Evolutionary conservation across 2,888 invertebrate genomes (phyloP), one percentile per base, ranked within the genome.

Genomic region (Odontomyia ornata): DNA sequence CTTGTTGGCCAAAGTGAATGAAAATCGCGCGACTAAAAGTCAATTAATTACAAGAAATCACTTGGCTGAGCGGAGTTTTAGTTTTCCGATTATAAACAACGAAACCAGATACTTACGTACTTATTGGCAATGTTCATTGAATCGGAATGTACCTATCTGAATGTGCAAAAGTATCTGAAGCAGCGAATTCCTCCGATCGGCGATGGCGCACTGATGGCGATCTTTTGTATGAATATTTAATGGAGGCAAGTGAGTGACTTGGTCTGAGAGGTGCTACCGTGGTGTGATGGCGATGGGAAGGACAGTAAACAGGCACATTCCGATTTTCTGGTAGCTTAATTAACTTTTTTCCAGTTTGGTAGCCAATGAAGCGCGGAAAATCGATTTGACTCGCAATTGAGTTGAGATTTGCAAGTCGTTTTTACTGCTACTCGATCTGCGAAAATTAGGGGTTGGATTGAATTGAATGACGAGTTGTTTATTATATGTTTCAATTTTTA

Each of bases 41-140:
- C 73, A 73, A 73, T 73, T 73, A 73, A 73, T 73, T 73, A 73
- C 73, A 60, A 36, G 60, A 73, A 73, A 73, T 73, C 73, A 57
- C 57, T 60, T 60, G 57, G 46, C 25, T 21, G 23, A 46, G 23
- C 7, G 25, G 30, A 57, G 30, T 36, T 73, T 73, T 36, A 11
- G 36, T 21, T 73, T 69, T 69, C 25, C 46, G 23, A 23, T 52
- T 60, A 60, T 15, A 60, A 21, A 0, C n/a, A 60, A 13, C 21
- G 5, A 13, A 23, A 60, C 60, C 18, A 60, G 25, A 21, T 52
- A 18, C 52, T 52, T 18, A 18, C 52, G 18, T 25, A 21, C 60
- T 60, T 60, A 18, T 60, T 60, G 60, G 60, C 52, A 2, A 52
- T 52, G 52, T 60, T 25, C 60, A 23, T 2, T 60, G 23, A 18